Percentiles rank a stretch among this genome's conserved stretches.
Conservation (phyloP, 2,888 invertebrate genomes). For the Meandrusa payeni region DNA sequence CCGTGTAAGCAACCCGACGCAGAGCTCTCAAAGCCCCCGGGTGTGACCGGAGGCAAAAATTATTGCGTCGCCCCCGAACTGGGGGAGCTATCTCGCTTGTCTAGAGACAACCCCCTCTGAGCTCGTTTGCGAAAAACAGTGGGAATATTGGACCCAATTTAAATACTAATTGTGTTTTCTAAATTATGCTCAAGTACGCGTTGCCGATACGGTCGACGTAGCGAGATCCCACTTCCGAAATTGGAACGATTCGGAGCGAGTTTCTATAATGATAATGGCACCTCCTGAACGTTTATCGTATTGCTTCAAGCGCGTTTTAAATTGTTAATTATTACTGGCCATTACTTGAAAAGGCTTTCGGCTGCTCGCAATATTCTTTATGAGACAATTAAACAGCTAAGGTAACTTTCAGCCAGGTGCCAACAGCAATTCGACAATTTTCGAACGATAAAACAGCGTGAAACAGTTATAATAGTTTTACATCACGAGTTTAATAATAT, state of each 20-base stretch:
- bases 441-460: conserved; percentile 1
- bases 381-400: conserved; percentile 16
- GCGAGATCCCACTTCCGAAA: conserved; percentile 8
- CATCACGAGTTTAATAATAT: too few species aligned
- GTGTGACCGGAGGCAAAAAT: conserved; percentile 48
- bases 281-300: conserved; percentile 12
- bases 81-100: conserved; percentile 28
- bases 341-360: conserved; percentile 10
- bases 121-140: conserved; percentile 42
- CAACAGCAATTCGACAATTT: conserved; percentile 1
- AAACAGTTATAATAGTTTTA: background rate
- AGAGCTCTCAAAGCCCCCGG: conserved; percentile 36
- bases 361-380: conserved; percentile 16
- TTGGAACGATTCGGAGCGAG: conserved; percentile 5
- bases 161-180: conserved; percentile 30
- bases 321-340: conserved; percentile 13
- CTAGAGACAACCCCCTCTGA: conserved; percentile 30
- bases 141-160: conserved; percentile 41
- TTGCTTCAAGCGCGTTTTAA: conserved; percentile 13
- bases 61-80: conserved; percentile 37
- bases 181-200: conserved; percentile 17
- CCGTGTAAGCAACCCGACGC: conserved; percentile 26
- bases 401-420: conserved; percentile 15
- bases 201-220: conserved; percentile 12
- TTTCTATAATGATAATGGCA: conserved; percentile 17